Evolutionary conservation across 2,888 invertebrate genomes (phyloP), one percentile per base, ranked within the genome.

Genomic region (Hydriomena furcata): DNA sequence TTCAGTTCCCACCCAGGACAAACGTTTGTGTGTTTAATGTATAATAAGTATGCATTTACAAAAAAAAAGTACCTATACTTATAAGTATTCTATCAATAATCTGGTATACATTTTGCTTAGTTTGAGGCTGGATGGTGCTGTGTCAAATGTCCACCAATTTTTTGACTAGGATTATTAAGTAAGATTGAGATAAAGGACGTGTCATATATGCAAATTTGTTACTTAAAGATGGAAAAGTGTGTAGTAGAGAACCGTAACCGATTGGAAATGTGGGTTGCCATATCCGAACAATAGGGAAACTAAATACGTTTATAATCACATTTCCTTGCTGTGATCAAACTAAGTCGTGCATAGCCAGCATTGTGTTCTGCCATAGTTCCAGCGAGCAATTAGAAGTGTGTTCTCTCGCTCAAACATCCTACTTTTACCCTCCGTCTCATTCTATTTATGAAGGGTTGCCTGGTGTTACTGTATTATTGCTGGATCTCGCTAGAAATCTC

Each of bases 351-450:
- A 59, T 58, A 68, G 61, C 63, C 58, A 63, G 60, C 59, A 65
- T 56, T 66, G 69, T 65, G 61, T 61, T 69, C 31, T 28, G 32
- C 43, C 52, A 40, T 49, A 46, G 46, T 51, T 50, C 65, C 65
- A 61, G 64, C 53, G 63, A 68, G 70, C 76, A 79, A 77, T 79
- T 75, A 71, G 65, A 63, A 67, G 59, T 70, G 69, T 66, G 65
- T 65, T 58, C 62, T 54, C 60, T 55, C 57, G 47, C 56, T 56
- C 54, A 52, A 50, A 58, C 54, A 56, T 60, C 58, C 56, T 59
- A 61, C 53, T 62, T 58, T 62, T 61, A 63, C 65, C 47, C 35
- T 23, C 17, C 20, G 21, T 35, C 43, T 32, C 20, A 20, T 10
- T 8, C 23, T 25, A 17, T 7, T 2, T 38, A 28, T 38, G 5